Evolutionary conservation across 2,888 invertebrate genomes (phyloP).

Genomic region (Oligia fasciuncula): DNA sequence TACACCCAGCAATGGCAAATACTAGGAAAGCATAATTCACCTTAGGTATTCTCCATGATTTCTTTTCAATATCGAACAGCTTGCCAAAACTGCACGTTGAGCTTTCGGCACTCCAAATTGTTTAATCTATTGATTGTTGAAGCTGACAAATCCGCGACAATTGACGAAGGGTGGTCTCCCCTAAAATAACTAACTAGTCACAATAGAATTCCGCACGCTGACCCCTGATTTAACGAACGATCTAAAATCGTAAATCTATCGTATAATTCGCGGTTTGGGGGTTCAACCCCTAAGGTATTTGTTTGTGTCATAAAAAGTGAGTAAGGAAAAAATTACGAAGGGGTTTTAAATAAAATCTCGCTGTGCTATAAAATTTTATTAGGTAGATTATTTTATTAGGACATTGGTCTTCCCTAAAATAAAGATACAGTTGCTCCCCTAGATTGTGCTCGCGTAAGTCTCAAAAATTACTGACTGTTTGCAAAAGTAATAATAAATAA

Average conservation of each 20-base stretch:
- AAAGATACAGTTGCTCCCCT: neutral
- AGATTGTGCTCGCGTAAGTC: neutral
- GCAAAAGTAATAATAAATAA: neutral
- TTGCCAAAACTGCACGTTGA: neutral
- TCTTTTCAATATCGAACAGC: neutral
- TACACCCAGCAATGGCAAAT: neutral
- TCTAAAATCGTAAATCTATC: slow-evolving; percentile 44
- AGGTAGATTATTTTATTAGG: slow-evolving; percentile 14
- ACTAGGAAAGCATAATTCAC: neutral
- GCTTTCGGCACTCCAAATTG: slow-evolving; percentile 31
- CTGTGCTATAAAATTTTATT: slow-evolving; percentile 43
- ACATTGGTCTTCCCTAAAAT: slow-evolving; percentile 2
- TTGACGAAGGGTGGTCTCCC: slow-evolving; percentile 40
- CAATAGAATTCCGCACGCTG: slow-evolving; percentile 29
- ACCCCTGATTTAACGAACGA: slow-evolving; percentile 42
- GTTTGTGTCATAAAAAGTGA: slow-evolving; percentile 45
- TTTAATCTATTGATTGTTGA: slow-evolving; percentile 40
- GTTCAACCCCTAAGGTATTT: slow-evolving; percentile 25
- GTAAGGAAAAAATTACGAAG: slow-evolving; percentile 36
- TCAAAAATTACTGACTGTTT: neutral
- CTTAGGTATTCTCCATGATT: neutral
- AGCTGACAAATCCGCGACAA: slow-evolving; percentile 45
- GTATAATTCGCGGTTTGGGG: slow-evolving; percentile 34
- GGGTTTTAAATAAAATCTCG: slow-evolving; percentile 34
- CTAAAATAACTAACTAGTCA: slow-evolving; percentile 11